Conservation (phyloP, 1,140 invertebrate species). For the Hermetia illucens region DNA sequence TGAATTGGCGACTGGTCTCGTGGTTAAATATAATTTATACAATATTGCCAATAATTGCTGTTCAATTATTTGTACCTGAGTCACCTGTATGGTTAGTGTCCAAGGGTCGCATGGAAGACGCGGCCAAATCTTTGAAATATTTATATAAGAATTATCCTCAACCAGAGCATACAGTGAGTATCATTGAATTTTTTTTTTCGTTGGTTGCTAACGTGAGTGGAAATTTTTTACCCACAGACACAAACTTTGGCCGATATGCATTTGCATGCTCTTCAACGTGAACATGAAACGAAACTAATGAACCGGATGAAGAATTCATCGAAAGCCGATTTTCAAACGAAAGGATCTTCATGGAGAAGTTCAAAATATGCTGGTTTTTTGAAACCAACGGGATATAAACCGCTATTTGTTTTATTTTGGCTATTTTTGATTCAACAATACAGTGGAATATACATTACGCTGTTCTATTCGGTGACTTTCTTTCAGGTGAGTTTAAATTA, state of each 20-base stretch:
- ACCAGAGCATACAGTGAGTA: constrained; percentile 18
- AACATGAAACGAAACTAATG: constrained; percentile 29
- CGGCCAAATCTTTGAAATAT: constrained; percentile 36
- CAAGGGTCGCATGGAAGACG: constrained; percentile 38
- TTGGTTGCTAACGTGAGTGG: neutral
- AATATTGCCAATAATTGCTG: constrained; percentile 36
- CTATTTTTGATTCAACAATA: constrained; percentile 48
- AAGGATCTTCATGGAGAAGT: constrained; percentile 14
- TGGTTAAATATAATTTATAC: constrained; percentile 39
- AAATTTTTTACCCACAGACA: constrained; percentile 5
- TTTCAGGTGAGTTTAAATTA: constrained; percentile 30
- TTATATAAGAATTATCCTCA: constrained; percentile 25
- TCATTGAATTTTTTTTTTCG: neutral
- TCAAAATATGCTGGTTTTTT: constrained; percentile 30
- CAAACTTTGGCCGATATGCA: constrained; percentile 25
- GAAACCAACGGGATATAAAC: constrained; percentile 43
- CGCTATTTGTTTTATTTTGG: constrained; percentile 37
- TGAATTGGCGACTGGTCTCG: constrained; percentile 43
- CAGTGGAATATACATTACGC: constrained; percentile 48
- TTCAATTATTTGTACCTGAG: constrained; percentile 47
- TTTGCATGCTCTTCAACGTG: constrained; percentile 25
- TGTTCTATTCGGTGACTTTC: constrained; percentile 55
- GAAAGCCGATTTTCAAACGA: constrained; percentile 19
- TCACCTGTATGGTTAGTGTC: constrained; percentile 48
- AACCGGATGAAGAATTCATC: constrained; percentile 7